Evolutionary conservation across 1,140 invertebrate genomes (phyloP), one percentile per base, ranked within the genome.

Genomic region (Lepidurus apus): DNA sequence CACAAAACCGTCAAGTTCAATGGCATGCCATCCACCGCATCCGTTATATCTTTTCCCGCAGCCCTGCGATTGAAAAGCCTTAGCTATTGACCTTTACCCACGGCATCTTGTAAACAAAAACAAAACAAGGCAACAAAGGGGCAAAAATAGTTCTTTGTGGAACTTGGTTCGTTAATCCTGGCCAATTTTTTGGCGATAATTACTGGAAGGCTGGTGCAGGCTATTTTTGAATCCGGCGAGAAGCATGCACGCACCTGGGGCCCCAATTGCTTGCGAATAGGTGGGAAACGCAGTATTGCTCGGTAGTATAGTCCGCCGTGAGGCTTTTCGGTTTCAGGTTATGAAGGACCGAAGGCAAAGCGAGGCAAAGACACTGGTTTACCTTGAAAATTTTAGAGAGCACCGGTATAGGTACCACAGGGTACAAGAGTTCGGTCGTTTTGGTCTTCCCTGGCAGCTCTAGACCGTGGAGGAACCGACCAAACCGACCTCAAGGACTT

Each of bases 401-500:
- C 21, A 65, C 53, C 53, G 53, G 53, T 65, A 21, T 21, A 65
- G 53, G 53, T 65, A 65, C 53, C 53, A 65, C 53, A 65, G 17
- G 53, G 53, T 65, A 21, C 17, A 21, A 21, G 21, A n/a, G 17
- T 9, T 17, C 21, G 17, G 21, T 65, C 21, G n/a, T 65, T 65
- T 65, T 65, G 0, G 53, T 65, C 21, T 65, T 7, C 9, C 21
- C 8, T 65, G 17, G n/a, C 1, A 9, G 53, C 53, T 17, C 4
- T 65, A 65, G 53, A 65, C 53, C 17, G 13, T 65, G 53, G 53
- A 21, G 21, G 53, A 65, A 65, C 53, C 8, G 53, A 17, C 53
- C 53, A 65, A 65, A 65, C 17, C 17, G 53, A 65, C 53, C n/a
- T 21, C 53, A 65, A 65, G 53, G n/a, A 65, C 53, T 65, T 65